Conservation (phyloP, 2,888 invertebrate species). For the Omphaloscelis lunosa region DNA sequence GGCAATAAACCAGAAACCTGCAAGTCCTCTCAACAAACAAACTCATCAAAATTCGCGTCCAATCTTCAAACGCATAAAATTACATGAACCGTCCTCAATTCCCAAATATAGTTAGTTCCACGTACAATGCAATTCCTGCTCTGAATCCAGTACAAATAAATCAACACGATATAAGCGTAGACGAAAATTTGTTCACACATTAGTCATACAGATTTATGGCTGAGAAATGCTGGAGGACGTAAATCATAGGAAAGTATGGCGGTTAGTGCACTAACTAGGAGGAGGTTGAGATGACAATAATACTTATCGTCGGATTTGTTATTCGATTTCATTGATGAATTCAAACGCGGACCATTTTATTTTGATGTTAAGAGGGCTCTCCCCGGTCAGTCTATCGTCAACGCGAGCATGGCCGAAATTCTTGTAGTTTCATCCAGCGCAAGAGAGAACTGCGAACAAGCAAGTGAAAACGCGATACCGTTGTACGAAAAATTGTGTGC, state of each 20-base stretch:
- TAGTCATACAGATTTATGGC: conserved; percentile 66
- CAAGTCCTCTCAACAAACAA: conserved; percentile 22
- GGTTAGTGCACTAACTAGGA: conserved; percentile 30
- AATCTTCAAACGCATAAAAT: conserved; percentile 56
- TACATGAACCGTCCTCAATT: conserved; percentile 58
- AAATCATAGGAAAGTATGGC: conserved; percentile 55
- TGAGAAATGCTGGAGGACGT: conserved; percentile 41
- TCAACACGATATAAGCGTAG: conserved; percentile 47
- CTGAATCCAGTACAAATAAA: conserved; percentile 54
- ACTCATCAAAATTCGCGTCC: conserved; percentile 43
- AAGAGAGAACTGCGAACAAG: no score
- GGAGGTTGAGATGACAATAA: neutral
- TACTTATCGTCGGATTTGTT: neutral
- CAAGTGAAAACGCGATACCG: no score
- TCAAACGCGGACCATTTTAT: neutral
- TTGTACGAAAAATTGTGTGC: no score
- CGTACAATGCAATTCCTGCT: conserved; percentile 49
- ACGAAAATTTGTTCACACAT: conserved; percentile 64
- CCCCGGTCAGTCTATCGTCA: no score
- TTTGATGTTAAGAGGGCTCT: neutral
- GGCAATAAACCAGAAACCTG: conserved; percentile 26
- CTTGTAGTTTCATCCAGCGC: no score
- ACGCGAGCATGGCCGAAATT: no score
- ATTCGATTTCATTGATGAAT: neutral
- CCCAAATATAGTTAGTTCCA: conserved; percentile 59